A percentile compares a stretch with the other conserved stretches of the same genome.
Evolutionary conservation across 1,140 invertebrate species (phyloP).

Genomic region (Diprion similis): DNA sequence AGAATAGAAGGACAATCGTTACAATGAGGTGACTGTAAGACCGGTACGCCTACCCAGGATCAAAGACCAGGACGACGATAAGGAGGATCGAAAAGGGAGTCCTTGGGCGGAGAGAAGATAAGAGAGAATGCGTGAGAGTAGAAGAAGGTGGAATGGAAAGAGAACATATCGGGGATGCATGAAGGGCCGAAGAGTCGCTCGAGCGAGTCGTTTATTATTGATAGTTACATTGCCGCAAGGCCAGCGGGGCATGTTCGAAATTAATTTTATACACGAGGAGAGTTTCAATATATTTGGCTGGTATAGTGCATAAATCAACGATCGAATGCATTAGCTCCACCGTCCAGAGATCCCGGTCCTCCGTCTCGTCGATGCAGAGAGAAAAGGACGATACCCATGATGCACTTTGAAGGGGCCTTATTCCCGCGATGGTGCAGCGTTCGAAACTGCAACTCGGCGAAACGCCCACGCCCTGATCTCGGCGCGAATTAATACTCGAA

Average conservation of each 20-base stretch:
- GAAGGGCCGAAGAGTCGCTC: not conserved
- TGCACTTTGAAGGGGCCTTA: conserved; percentile 35
- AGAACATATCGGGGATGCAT: not conserved
- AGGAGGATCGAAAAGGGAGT: too few species aligned
- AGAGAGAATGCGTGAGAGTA: not conserved
- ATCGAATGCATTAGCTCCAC: conserved; percentile 54
- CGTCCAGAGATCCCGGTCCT: conserved; percentile 14
- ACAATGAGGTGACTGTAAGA: too few species aligned
- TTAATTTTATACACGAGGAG: conserved; percentile 53
- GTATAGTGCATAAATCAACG: conserved; percentile 51
- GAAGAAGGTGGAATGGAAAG: not conserved
- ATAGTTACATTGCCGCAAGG: conserved; percentile 35
- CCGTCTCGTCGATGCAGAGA: too few species aligned
- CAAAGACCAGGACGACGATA: too few species aligned
- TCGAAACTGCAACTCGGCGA: not conserved
- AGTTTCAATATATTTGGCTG: conserved; percentile 44
- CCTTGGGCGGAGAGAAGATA: too few species aligned
- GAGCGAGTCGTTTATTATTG: conserved; percentile 27
- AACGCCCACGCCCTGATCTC: conserved; percentile 31
- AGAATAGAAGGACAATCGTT: too few species aligned
- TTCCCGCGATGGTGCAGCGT: conserved; percentile 25
- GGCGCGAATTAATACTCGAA: conserved; percentile 48
- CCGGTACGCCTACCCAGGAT: too few species aligned
- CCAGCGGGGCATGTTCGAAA: conserved; percentile 47
- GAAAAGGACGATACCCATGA: conserved; percentile 24